Base-by-base conservation (phyloP, 2,888 invertebrate species). In the Pammene fasciana region DNA sequence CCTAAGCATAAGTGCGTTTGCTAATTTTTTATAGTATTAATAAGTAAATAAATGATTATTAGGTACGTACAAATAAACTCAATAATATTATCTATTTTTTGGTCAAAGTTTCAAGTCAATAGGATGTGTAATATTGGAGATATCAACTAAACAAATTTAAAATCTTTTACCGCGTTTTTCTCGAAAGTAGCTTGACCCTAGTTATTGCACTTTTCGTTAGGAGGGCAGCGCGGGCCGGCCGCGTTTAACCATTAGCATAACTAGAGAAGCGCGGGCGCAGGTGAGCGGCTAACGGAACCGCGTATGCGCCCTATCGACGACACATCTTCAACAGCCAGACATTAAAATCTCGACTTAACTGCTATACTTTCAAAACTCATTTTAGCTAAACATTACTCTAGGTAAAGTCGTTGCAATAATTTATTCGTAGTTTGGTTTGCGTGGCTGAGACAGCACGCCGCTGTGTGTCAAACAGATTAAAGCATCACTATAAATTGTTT, bases 261-360 rank as follows among this genome's bases (percentile, higher is more conserved):
- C 90, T 87, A 89, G 88, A 88, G 89, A 90, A 86, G 89, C 87
- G 87, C 89, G 83, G 82, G 86, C 90, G 86, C 90, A 90, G 90
- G 89, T 90, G 90, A 91, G 83, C 88, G 86, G 75, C 82, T 91
- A 91, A 92, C 92, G 92, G 92, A 83, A 89, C 85, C 78, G 78
- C 76, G 81, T 81, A 79, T 82, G 83, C 79, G 81, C 82, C 18
- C 82, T 84, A 88, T 86, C 85, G 79, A 79, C 74, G 84, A 81
- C 82, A 80, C 85, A 86, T 86, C 86, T 80, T 76, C 79, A 78
- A 67, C 55, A 48, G 50, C 61, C 55, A 34, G 50, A 71, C 83
- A 79, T 81, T 81, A 80, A 73, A 87, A 88, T 83, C 72, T 80
- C 79, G 79, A 79, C 90, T 85, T 78, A 89, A 86, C 67, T 59